phyloP scores from a whole-genome alignment of 1,140 invertebrate species.

The Plodia interpunctella region DNA sequence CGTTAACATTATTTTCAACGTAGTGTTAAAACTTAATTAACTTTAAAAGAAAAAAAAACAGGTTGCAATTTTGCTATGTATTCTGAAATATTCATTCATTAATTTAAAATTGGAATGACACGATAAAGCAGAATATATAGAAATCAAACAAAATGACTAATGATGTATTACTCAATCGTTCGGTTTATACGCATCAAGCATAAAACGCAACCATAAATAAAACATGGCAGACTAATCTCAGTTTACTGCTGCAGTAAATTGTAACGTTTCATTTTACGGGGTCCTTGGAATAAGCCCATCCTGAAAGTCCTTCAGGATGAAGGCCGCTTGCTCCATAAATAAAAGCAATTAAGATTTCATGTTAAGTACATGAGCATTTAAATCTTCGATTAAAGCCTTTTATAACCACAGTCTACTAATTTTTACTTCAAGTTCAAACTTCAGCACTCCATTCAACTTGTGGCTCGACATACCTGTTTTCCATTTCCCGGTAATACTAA shows the following conservation, averaged over 20 bases:
- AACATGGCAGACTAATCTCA: not conserved
- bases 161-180: not conserved
- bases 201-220: not conserved
- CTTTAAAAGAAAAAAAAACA: too few relatives aligned
- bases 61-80: too few relatives aligned
- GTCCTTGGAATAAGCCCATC: not conserved
- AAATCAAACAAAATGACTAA: not conserved
- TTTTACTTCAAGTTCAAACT: not conserved
- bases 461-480: too few relatives aligned
- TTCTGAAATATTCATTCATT: too few relatives aligned
- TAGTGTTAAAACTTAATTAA: too few relatives aligned
- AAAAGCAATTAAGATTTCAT: not conserved
- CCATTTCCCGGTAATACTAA: too few relatives aligned
- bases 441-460: too few relatives aligned
- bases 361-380: not conserved
- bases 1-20: too few relatives aligned
- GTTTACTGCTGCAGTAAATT: not conserved
- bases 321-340: not conserved
- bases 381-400: not conserved
- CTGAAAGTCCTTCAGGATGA: not conserved
- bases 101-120: too few relatives aligned
- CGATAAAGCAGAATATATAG: too few relatives aligned
- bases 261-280: not conserved
- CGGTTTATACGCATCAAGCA: too few relatives aligned
- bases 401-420: not conserved